Conservation (phyloP, 2,888 invertebrate species). For the Pseudanteris insignis region DNA sequence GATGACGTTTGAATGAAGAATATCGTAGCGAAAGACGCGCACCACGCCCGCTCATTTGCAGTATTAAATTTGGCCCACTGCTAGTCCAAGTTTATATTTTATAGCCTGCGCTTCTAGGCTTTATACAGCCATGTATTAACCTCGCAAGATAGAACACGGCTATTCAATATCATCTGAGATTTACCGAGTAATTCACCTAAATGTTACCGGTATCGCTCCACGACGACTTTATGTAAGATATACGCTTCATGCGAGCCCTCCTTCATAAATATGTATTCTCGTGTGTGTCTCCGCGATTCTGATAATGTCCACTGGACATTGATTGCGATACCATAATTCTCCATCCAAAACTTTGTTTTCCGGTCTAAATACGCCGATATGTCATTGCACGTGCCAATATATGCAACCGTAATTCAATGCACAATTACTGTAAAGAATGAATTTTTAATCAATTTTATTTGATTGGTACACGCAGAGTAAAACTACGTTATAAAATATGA, state of each 20-base stretch:
- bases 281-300: conserved; percentile 3
- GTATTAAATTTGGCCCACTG: conserved; percentile 60
- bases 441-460: background rate
- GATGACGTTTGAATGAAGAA: conserved; percentile 16
- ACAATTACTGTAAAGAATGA: too few species aligned
- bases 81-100: conserved; percentile 45
- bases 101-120: conserved; percentile 37
- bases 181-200: conserved; percentile 57
- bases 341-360: too few species aligned
- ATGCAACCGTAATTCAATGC: background rate
- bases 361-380: too few species aligned
- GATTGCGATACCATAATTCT: conserved; percentile 26
- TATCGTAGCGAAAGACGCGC: conserved; percentile 19
- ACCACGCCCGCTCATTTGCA: conserved; percentile 55
- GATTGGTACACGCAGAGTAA: too few species aligned
- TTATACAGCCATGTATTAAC: conserved; percentile 44
- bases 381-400: too few species aligned
- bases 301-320: conserved; percentile 10
- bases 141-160: conserved; percentile 53
- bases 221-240: conserved; percentile 37
- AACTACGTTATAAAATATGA: background rate
- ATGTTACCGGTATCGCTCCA: conserved; percentile 50
- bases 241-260: conserved; percentile 33
- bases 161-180: conserved; percentile 57
- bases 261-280: conserved; percentile 33